These are phyloP conservation scores for Hyalella azteca DNA, from an alignment of 2,888 invertebrate genomes.

Conservation along the genomic window DNA sequence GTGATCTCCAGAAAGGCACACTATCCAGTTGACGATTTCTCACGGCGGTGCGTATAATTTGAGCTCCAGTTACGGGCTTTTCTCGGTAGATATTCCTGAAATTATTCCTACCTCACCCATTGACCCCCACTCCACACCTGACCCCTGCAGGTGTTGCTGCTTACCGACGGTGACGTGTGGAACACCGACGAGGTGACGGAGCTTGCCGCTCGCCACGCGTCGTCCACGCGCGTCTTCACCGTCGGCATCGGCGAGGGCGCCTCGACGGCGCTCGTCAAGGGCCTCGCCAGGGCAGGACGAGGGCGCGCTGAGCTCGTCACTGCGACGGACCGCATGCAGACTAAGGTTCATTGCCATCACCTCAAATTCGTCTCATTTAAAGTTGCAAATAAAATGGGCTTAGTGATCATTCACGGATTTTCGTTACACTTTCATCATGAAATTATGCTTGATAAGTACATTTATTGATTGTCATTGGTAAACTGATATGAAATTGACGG, in stretches of 20 bases:
- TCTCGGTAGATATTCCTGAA: no score
- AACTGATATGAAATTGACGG: no score
- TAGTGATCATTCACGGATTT: no score
- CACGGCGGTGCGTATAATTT: background rate
- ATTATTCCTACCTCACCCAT: no score
- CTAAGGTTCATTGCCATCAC: constrained; percentile 60
- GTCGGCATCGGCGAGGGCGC: constrained; percentile 63
- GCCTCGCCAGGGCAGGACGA: constrained; percentile 62
- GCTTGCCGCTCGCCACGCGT: constrained; percentile 60
- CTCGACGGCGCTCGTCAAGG: constrained; percentile 62
- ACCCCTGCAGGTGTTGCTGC: constrained; percentile 60
- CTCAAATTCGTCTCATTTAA: no score
- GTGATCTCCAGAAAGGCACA: background rate
- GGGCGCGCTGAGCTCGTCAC: constrained; percentile 62
- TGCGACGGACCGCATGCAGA: constrained; percentile 60
- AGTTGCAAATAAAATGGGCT: no score
- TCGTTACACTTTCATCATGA: no score
- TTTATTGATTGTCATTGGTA: no score
- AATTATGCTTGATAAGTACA: no score
- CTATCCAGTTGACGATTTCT: background rate
- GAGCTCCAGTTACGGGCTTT: no score
- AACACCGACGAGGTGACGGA: constrained; percentile 61
- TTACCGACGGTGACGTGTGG: constrained; percentile 63
- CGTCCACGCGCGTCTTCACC: constrained; percentile 61
- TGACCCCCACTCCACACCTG: no score